These are phyloP conservation scores for Tyrannus savana DNA, from an alignment of 2,113 vertebrate species.

Conservation along the genomic window DNA sequence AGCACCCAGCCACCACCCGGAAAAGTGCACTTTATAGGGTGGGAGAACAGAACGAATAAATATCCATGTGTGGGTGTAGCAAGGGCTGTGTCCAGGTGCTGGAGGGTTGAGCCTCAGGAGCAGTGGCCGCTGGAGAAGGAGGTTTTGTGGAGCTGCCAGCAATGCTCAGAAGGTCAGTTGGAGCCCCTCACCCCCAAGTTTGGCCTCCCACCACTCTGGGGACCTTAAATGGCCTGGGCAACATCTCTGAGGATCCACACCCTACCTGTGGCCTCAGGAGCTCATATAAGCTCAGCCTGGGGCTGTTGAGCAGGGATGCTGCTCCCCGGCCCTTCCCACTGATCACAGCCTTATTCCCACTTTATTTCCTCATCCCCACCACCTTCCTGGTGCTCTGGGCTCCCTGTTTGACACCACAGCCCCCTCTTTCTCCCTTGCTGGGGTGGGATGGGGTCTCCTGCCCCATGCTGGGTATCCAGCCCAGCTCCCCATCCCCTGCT, in stretches of 20 bases:
- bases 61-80: rapidly evolving
- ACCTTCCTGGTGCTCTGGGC: not conserved
- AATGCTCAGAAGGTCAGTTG: not conserved
- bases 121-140: rapidly evolving
- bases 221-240: not conserved
- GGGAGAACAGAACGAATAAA: rapidly evolving
- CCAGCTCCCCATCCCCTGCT: not conserved
- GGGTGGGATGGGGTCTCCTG: not conserved
- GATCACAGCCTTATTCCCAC: not conserved
- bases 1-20: not conserved
- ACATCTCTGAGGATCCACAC: too few relatives aligned
- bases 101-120: not conserved
- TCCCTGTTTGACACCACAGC: rapidly evolving
- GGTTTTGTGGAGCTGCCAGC: not conserved
- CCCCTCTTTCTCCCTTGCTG: not conserved
- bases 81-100: rapidly evolving
- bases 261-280: not conserved
- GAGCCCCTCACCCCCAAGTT: too few relatives aligned
- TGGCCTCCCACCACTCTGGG: not conserved
- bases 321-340: not conserved
- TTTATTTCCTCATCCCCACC: not conserved
- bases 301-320: not conserved
- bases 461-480: not conserved
- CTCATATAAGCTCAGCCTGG: not conserved
- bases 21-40: rapidly evolving